phyloP scores from a whole-genome alignment of 1,140 invertebrate genomes.

The Contarinia nasturtii region DNA sequence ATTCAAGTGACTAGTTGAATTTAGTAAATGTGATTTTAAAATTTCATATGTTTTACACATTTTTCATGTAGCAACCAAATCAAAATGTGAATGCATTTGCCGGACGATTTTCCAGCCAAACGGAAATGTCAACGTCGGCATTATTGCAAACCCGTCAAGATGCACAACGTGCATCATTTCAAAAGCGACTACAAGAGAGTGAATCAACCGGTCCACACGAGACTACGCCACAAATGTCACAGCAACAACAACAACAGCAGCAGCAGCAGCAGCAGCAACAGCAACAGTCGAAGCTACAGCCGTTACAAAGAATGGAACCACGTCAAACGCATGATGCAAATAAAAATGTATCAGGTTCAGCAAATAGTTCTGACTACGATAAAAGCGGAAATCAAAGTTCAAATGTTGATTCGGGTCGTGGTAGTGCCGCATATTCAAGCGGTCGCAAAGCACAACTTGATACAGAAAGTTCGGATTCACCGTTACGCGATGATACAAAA shows the following conservation, averaged over 20 bases:
- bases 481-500: conserved; percentile 3
- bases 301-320: conserved; percentile 5
- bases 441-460: conserved; percentile 27
- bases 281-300: conserved; percentile 1
- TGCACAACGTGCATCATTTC: conserved; percentile 1
- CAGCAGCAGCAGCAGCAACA: neutral
- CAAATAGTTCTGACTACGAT: conserved; percentile 42
- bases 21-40: no score
- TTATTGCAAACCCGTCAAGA: conserved; percentile 1
- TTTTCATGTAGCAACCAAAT: neutral
- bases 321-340: conserved; percentile 8
- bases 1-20: no score
- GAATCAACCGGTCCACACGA: neutral
- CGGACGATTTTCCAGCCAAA: no score
- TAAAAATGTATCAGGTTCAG: conserved; percentile 32
- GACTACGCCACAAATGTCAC: no score
- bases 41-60: no score
- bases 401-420: conserved; percentile 53
- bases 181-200: neutral
- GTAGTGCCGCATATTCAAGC: conserved; percentile 55
- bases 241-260: neutral
- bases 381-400: conserved; percentile 47
- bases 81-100: neutral
- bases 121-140: neutral
- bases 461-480: conserved; percentile 7